Conservation (phyloP, 1,140 invertebrate species). For the Trinorchestia longiramus region DNA sequence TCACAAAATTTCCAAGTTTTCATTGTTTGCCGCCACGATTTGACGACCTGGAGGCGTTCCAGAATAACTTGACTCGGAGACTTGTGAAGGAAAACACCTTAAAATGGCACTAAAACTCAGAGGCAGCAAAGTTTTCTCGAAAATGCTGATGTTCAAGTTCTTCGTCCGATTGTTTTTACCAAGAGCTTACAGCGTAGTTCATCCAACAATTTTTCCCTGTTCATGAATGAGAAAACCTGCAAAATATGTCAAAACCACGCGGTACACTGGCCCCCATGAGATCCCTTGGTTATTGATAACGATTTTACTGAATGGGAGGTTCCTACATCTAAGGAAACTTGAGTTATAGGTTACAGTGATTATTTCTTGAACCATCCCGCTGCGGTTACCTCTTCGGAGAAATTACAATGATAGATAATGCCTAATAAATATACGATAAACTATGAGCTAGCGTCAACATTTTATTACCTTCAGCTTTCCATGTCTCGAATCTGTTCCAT, state of each 20-base stretch:
- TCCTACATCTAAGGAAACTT: neutral
- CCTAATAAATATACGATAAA: no score
- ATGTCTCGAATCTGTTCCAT: no score
- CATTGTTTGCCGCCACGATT: neutral
- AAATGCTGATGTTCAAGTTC: neutral
- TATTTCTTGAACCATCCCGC: neutral
- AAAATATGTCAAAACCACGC: neutral
- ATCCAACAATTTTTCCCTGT: neutral
- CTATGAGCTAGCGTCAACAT: no score
- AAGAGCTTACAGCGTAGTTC: neutral
- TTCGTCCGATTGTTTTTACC: neutral
- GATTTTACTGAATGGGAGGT: neutral
- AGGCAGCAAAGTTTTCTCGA: neutral
- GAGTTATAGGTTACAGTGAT: neutral
- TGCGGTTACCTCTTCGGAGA: no score
- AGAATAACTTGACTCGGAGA: neutral
- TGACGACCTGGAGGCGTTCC: neutral
- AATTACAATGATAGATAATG: no score
- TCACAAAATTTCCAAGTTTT: neutral
- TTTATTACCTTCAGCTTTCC: no score
- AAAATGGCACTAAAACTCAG: neutral
- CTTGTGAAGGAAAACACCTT: neutral
- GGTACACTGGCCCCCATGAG: neutral
- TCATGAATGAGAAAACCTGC: no score
- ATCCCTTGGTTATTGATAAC: neutral